Evolutionary conservation across 2,113 vertebrate genomes (phyloP).

Genomic region (Hemiscyllium ocellatum): DNA sequence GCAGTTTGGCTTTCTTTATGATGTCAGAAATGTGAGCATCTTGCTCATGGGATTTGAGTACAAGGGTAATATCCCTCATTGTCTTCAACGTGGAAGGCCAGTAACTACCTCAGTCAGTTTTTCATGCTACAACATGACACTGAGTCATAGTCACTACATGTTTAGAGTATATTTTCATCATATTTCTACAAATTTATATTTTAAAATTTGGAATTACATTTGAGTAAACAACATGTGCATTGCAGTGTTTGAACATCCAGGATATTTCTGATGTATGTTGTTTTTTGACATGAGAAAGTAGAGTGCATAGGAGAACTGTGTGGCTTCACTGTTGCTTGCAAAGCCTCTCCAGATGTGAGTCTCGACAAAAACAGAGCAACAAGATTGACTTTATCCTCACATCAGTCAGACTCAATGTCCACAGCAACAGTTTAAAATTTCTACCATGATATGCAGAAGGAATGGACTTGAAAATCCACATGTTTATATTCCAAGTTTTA

Average conservation of each 20-base stretch:
- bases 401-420: background rate
- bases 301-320: background rate
- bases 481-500: background rate
- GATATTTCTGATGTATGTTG: background rate
- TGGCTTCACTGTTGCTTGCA: background rate
- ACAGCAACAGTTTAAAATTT: background rate
- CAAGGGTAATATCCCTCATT: background rate
- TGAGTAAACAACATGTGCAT: background rate
- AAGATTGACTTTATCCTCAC: background rate
- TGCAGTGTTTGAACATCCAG: background rate
- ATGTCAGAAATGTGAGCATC: background rate
- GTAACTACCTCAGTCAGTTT: background rate
- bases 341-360: too few species aligned
- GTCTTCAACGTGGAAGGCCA: background rate
- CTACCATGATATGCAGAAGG: background rate
- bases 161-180: background rate
- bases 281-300: background rate
- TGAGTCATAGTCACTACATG: background rate
- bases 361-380: background rate
- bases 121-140: background rate
- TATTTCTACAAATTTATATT: background rate
- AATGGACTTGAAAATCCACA: background rate
- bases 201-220: background rate
- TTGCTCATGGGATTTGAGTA: background rate
- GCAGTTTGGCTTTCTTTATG: background rate